These are phyloP conservation scores for Hyaena hyaena DNA, from an alignment of 2,113 vertebrate species.

Conservation along the genomic window DNA sequence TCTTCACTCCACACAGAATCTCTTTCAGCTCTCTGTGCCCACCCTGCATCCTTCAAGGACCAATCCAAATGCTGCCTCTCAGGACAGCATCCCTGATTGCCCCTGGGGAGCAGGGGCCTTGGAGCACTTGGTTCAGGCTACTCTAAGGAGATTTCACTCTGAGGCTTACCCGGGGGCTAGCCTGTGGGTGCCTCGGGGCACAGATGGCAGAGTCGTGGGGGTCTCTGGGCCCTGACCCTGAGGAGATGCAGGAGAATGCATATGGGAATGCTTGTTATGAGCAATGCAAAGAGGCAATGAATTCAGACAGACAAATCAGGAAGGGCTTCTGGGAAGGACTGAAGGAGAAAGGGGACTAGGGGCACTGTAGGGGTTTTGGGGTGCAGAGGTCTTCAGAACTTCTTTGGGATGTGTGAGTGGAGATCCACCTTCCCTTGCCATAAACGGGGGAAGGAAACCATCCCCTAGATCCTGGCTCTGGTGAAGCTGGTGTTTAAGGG, in stretches of 20 bases:
- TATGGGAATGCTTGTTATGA: constrained; percentile 27
- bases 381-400: constrained; percentile 70
- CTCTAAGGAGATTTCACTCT: constrained; percentile 49
- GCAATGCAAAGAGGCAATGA: constrained; percentile 52
- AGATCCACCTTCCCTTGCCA: constrained; percentile 37
- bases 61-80: constrained; percentile 34
- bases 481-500: constrained; percentile 61
- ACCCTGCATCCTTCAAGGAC: constrained; percentile 45
- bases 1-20: constrained; percentile 27
- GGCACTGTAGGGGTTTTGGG: constrained; percentile 22
- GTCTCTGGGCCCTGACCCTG: constrained; percentile 15
- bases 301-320: constrained; percentile 36
- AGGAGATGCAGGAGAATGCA: constrained; percentile 36
- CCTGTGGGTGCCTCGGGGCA: not conserved
- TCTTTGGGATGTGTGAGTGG: constrained; percentile 67
- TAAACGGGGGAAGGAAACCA: not conserved
- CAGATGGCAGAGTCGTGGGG: not conserved
- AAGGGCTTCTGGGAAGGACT: constrained; percentile 39
- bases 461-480: constrained; percentile 34
- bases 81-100: constrained; percentile 17
- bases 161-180: not conserved
- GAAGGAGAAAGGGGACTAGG: constrained; percentile 30
- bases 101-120: not conserved
- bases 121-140: constrained; percentile 39
- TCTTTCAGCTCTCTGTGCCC: constrained; percentile 29